phyloP scores from a whole-genome alignment of 2,113 vertebrate species.

The Solea solea region DNA sequence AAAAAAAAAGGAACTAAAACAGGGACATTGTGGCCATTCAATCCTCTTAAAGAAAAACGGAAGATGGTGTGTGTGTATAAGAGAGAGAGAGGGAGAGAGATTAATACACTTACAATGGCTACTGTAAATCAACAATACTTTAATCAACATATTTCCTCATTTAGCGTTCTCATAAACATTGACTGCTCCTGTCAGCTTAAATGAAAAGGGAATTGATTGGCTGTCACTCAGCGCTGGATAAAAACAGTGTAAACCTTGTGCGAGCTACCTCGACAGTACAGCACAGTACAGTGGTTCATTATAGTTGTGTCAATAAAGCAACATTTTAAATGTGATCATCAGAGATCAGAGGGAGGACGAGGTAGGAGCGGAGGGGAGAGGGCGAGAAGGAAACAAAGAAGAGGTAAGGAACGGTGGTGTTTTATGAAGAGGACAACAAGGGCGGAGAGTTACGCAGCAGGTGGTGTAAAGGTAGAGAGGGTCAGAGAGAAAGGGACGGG shows the following conservation, averaged over 20 bases:
- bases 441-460: no score
- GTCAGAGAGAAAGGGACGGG: constrained; percentile 30
- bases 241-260: background rate
- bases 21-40: no score
- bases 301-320: background rate
- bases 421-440: no score
- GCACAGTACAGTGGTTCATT: background rate
- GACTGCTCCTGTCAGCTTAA: background rate
- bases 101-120: background rate
- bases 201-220: background rate
- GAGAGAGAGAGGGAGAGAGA: no score
- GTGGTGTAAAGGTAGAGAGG: background rate
- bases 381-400: background rate
- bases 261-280: background rate
- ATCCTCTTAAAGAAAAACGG: background rate
- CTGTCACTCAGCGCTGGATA: background rate
- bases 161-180: background rate
- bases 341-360: background rate
- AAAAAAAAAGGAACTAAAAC: no score
- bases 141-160: background rate
- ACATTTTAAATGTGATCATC: background rate
- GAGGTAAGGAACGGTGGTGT: background rate
- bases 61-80: background rate
- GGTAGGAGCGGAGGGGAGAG: background rate
- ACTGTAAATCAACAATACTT: background rate